phyloP scores from a whole-genome alignment of 2,888 invertebrate genomes.

The Aleiodes testaceus region DNA sequence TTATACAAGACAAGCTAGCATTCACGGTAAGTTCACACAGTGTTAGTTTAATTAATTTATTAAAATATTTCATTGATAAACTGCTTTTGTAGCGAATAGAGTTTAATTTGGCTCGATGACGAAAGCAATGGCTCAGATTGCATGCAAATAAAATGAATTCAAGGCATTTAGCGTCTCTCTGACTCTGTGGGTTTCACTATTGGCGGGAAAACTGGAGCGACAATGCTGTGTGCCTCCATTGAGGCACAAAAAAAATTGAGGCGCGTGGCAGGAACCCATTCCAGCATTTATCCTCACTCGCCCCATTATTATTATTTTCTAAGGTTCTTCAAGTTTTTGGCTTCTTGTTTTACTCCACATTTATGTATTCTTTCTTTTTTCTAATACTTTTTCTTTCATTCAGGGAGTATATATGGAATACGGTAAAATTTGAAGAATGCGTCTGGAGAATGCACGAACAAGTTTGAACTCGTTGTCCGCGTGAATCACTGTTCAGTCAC shows the following conservation, averaged over 20 bases:
- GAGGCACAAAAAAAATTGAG: conserved; percentile 42
- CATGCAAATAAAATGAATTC: conserved; percentile 1
- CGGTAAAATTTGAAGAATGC: conserved; percentile 33
- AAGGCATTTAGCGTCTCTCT: conserved; percentile 10
- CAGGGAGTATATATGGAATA: neutral
- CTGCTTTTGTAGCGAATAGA: conserved; percentile 38
- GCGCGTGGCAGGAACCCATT: conserved; percentile 68
- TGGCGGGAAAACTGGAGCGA: conserved; percentile 61
- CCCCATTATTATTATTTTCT: conserved; percentile 45
- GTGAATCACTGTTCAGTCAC: conserved; percentile 58
- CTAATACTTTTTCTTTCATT: too few relatives aligned
- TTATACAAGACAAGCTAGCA: conserved; percentile 66
- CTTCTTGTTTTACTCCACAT: conserved; percentile 64
- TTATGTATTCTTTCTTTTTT: neutral
- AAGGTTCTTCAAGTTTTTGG: conserved; percentile 48
- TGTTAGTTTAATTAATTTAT: too few relatives aligned
- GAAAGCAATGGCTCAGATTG: conserved; percentile 24
- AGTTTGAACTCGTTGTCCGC: conserved; percentile 47
- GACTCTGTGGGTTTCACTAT: conserved; percentile 50
- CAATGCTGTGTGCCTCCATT: conserved; percentile 44
- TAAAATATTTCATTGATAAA: too few relatives aligned
- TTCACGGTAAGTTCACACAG: conserved; percentile 66
- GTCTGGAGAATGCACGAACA: conserved; percentile 19
- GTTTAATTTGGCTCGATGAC: conserved; percentile 36
- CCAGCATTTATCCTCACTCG: conserved; percentile 52